phyloP scores from a whole-genome alignment of 2,888 invertebrate species.

The Hirtodrosophila confusa region DNA sequence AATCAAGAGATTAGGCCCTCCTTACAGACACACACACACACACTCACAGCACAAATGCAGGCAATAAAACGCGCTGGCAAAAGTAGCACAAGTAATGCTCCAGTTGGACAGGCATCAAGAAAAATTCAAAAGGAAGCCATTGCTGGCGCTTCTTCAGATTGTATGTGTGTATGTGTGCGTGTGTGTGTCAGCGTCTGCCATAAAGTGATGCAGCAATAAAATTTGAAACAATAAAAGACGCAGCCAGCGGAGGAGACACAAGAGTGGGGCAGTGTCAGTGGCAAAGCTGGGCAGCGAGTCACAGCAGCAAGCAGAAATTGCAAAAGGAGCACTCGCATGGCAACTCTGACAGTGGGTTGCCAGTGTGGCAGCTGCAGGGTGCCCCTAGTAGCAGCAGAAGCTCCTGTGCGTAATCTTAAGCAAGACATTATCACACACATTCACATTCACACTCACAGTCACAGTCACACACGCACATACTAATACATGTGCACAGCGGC shows the following conservation, averaged over 20 bases:
- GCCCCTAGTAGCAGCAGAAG: constrained; percentile 28
- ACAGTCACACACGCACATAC: constrained; percentile 4
- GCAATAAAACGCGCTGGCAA: constrained; percentile 56
- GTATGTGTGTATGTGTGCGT: constrained; percentile 25
- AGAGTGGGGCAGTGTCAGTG: constrained; percentile 5
- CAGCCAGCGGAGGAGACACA: constrained; percentile 37
- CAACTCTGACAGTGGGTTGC: constrained; percentile 25
- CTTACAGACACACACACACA: constrained; percentile 6
- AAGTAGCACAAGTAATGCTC: constrained; percentile 59
- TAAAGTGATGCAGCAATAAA: constrained; percentile 79
- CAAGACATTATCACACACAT: constrained; percentile 46
- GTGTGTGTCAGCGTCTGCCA: constrained; percentile 49
- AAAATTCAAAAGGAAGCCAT: constrained; percentile 60
- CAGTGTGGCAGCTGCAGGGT: constrained; percentile 55
- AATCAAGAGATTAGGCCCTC: constrained; percentile 76
- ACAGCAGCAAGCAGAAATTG: constrained; percentile 67
- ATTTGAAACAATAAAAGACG: constrained; percentile 77
- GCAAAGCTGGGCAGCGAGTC: constrained; percentile 11
- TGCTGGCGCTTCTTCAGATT: constrained; percentile 8
- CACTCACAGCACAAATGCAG: constrained; percentile 24
- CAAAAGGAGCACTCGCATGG: constrained; percentile 44
- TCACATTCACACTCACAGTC: neutral
- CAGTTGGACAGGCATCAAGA: constrained; percentile 78
- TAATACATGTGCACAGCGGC: constrained; percentile 45
- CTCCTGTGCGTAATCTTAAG: constrained; percentile 46